Evolutionary conservation across 1,140 invertebrate genomes (phyloP).

Genomic region (Doryteuthis pealeii): DNA sequence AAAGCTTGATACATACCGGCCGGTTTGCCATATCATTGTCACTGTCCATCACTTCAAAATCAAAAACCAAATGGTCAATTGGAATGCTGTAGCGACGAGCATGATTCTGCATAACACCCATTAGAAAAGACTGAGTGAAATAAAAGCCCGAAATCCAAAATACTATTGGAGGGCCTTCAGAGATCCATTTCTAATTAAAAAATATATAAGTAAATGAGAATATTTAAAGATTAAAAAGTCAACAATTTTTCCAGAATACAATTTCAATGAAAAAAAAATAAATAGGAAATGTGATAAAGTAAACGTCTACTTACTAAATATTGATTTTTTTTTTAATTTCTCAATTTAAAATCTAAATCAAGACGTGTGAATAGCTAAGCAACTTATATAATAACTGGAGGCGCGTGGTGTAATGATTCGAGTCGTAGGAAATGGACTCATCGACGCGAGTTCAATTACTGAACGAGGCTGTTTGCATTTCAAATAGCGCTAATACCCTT

Average conservation of each 20-base stretch:
- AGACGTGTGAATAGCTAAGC: too few species aligned
- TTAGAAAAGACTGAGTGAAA: conserved; percentile 62
- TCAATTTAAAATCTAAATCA: too few species aligned
- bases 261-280: too few species aligned
- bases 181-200: conserved; percentile 55
- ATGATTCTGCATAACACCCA: conserved; percentile 60
- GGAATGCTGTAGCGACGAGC: conserved; percentile 59
- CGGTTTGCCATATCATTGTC: conserved; percentile 44
- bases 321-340: too few species aligned
- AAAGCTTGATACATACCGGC: conserved; percentile 43
- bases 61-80: conserved; percentile 59
- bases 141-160: conserved; percentile 63
- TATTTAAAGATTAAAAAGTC: neutral
- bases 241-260: neutral
- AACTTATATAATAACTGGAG: too few species aligned
- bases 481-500: too few species aligned
- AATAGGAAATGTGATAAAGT: neutral
- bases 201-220: neutral
- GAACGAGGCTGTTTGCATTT: too few species aligned
- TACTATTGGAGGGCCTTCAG: conserved; percentile 47
- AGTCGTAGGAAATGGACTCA: too few species aligned
- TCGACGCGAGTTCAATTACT: too few species aligned
- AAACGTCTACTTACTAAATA: too few species aligned
- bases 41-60: conserved; percentile 55
- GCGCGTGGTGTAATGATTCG: too few species aligned